Base-by-base conservation (phyloP, 2,797 vertebrate species). In the Distichodus sexfasciatus region DNA sequence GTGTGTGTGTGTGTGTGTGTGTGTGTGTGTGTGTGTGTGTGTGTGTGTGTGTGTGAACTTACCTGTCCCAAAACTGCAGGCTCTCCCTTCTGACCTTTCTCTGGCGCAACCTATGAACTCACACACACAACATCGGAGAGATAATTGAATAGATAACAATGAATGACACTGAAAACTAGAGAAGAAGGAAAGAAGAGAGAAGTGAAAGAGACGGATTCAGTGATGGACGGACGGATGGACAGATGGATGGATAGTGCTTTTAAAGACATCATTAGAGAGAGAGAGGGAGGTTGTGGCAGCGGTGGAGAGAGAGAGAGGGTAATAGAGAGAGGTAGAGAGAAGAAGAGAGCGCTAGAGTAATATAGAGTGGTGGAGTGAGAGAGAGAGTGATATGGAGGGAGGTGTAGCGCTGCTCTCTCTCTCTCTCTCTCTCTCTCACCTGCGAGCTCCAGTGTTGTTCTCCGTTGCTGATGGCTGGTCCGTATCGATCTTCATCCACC, bases 11-110 rank as follows among this genome's bases (percentile, higher is more conserved):
- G n/a, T n/a, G n/a, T n/a, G n/a, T n/a, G n/a, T n/a, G n/a, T n/a
- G n/a, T n/a, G n/a, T n/a, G n/a, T n/a, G 41, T 23, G 24, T 23
- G 15, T 63, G 24, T 60, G 35, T 62, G 58, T 71, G 35, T 50
- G 51, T 58, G 41, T 40, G 29, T 61, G 46, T 46, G 36, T 54
- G 35, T 47, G 44, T 41, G 43, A 21, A n/a, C 90, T 91, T 84
- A 93, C 92, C 5, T 90, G 88, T 28, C 93, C 92, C 0, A 94
- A 82, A 55, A 91, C 90, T 0, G 91, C 93, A 0, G 92, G 92
- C 0, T 94, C 93, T 0, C 93, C 93, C n/a, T 94, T 94, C 62
- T 94, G 88, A 0, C 93, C 93, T 9, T 94, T 94, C 79, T 94
- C 93, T n/a, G 77, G 54, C n/a, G 38, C 29, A 5, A 24, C 7